Conservation (phyloP, 1,140 invertebrate species). For the Calephelis nemesis region DNA sequence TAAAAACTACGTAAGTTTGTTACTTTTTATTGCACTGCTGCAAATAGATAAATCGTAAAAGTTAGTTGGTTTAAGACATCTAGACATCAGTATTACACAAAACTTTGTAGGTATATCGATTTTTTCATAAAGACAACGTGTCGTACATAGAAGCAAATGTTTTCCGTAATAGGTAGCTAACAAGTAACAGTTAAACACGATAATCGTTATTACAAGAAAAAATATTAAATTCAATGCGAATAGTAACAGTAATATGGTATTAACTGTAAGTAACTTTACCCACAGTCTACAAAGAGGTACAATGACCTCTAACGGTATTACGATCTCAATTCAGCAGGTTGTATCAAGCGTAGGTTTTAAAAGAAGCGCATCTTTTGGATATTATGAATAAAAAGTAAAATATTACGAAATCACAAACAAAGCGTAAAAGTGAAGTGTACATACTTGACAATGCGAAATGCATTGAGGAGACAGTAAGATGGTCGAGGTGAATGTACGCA, state of each 20-base stretch:
- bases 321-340: slow-evolving; percentile 52
- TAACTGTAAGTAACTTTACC: slow-evolving; percentile 45
- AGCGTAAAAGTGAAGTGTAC: not conserved
- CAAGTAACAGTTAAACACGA: too few species aligned
- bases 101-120: too few species aligned
- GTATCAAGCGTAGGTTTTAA: slow-evolving; percentile 15
- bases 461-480: slow-evolving; percentile 34
- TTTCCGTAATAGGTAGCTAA: too few species aligned
- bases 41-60: too few species aligned
- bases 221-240: slow-evolving; percentile 3
- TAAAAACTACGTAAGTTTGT: too few species aligned
- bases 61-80: too few species aligned
- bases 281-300: slow-evolving; percentile 41
- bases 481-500: slow-evolving; percentile 74
- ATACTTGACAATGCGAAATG: not conserved
- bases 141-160: too few species aligned
- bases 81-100: too few species aligned
- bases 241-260: slow-evolving; percentile 34
- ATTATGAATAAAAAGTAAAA: slow-evolving; percentile 1
- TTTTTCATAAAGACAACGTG: too few species aligned
- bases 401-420: not conserved
- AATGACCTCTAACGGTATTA: slow-evolving; percentile 67
- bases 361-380: slow-evolving; percentile 1
- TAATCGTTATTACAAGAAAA: not conserved
- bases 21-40: too few species aligned